Percentiles rank a stretch among this genome's conserved stretches.
Conservation (phyloP, 2,888 invertebrate genomes). For the Prosapia bicincta region DNA sequence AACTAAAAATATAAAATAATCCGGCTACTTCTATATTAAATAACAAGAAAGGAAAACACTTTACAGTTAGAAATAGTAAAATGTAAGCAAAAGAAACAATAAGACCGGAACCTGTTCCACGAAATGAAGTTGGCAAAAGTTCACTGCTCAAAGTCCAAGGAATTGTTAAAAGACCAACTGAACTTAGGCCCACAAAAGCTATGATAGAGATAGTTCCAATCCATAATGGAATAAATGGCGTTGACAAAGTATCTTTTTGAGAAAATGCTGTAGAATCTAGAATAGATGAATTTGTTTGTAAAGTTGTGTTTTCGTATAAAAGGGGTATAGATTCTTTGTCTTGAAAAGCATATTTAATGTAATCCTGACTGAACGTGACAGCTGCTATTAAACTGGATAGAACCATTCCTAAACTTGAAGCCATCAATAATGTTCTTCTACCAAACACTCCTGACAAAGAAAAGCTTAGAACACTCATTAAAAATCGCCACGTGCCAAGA, state of each 20-base stretch:
- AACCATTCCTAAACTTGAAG: constrained; percentile 54
- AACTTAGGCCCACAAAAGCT: constrained; percentile 52
- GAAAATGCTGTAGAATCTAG: not conserved
- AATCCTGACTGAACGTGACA: constrained; percentile 15
- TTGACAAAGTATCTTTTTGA: not conserved
- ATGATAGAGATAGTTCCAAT: constrained; percentile 49
- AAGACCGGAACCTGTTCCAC: constrained; percentile 52
- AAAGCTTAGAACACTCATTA: constrained; percentile 52
- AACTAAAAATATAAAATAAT: constrained; percentile 51
- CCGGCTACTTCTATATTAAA: constrained; percentile 46
- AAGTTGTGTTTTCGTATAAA: not conserved
- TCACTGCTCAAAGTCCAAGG: constrained; percentile 58
- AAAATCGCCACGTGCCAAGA: constrained; percentile 52
- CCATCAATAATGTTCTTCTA: constrained; percentile 50
- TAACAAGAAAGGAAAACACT: constrained; percentile 51
- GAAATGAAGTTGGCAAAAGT: constrained; percentile 51
- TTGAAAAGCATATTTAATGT: not conserved
- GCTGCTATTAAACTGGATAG: constrained; percentile 41
- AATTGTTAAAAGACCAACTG: constrained; percentile 54
- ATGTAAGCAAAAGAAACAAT: constrained; percentile 53
- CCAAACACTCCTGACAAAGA: constrained; percentile 51
- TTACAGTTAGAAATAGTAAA: constrained; percentile 53
- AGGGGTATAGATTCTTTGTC: not conserved
- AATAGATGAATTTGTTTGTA: not conserved
- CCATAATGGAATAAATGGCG: not conserved